Conservation (phyloP, 2,888 invertebrate species). For the Mimas tiliae region DNA sequence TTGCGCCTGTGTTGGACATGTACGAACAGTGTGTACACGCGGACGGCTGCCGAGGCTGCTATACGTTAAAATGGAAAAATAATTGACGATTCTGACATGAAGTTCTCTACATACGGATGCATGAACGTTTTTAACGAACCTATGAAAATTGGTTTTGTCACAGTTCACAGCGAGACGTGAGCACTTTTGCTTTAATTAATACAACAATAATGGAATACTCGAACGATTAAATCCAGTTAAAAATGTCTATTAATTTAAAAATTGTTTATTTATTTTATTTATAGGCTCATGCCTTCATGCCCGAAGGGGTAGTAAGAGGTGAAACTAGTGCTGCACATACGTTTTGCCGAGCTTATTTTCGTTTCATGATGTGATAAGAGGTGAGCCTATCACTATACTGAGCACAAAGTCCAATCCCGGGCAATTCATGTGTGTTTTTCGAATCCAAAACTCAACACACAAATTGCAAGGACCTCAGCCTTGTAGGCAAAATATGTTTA, state of each 20-base stretch:
- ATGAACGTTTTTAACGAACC: conserved; percentile 52
- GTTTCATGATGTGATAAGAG: no score
- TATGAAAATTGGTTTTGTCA: conserved; percentile 49
- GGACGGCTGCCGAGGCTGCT: conserved; percentile 14
- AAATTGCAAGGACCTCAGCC: no score
- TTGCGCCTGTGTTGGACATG: conserved; percentile 39
- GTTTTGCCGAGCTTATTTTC: no score
- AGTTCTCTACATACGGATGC: conserved; percentile 48
- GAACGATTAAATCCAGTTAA: not conserved
- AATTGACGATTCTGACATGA: conserved; percentile 54
- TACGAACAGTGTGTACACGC: conserved; percentile 30
- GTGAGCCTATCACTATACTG: no score
- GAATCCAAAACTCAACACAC: no score
- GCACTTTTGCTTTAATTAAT: conserved; percentile 34
- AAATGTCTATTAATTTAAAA: not conserved
- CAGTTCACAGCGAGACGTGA: conserved; percentile 32
- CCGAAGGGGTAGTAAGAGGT: no score
- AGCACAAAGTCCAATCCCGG: no score
- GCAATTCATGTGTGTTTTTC: no score
- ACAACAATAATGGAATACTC: not conserved
- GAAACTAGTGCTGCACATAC: no score
- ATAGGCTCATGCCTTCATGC: no score
- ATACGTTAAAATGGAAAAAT: conserved; percentile 51
- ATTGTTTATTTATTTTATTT: not conserved
- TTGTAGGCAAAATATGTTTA: no score